Percentiles rank a stretch among this genome's conserved stretches.
Conservation (phyloP, 2,888 invertebrate species). For the Eumerus sabulonum region DNA sequence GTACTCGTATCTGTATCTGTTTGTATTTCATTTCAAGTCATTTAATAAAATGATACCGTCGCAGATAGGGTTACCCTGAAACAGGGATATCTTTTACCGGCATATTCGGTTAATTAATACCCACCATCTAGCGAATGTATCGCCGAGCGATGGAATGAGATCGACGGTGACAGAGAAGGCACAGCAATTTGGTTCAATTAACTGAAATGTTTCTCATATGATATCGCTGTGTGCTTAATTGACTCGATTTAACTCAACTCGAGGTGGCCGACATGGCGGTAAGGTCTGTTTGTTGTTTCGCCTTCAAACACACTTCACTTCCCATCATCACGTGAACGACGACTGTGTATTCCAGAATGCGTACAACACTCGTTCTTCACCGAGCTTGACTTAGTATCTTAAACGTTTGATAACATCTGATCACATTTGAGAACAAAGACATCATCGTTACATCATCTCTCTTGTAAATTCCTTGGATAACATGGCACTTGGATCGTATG, state of each 20-base stretch:
- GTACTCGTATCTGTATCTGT: slow-evolving; percentile 31
- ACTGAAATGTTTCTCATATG: slow-evolving; percentile 62
- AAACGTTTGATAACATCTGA: no score
- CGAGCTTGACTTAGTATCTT: no score
- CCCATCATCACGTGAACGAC: no score
- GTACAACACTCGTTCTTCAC: no score
- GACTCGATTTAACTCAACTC: slow-evolving; percentile 39
- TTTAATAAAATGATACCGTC: slow-evolving; percentile 49
- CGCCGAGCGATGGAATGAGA: not conserved
- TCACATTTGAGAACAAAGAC: no score
- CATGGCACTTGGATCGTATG: not conserved
- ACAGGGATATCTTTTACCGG: slow-evolving; percentile 64
- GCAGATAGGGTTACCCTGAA: slow-evolving; percentile 59
- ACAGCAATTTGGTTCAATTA: slow-evolving; percentile 57
- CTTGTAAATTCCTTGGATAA: slow-evolving; percentile 19
- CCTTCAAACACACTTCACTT: no score
- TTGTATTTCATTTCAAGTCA: slow-evolving; percentile 45
- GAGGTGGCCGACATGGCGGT: slow-evolving; percentile 40
- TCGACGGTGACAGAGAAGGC: slow-evolving; percentile 8
- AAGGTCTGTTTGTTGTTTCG: slow-evolving; percentile 45
- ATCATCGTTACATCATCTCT: not conserved
- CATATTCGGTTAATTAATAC: slow-evolving; percentile 62
- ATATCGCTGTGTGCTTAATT: slow-evolving; percentile 56
- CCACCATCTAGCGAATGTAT: not conserved
- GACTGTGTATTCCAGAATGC: no score